phyloP scores from a whole-genome alignment of 2,113 vertebrate genomes.

The Phalacrocorax pelagicus region DNA sequence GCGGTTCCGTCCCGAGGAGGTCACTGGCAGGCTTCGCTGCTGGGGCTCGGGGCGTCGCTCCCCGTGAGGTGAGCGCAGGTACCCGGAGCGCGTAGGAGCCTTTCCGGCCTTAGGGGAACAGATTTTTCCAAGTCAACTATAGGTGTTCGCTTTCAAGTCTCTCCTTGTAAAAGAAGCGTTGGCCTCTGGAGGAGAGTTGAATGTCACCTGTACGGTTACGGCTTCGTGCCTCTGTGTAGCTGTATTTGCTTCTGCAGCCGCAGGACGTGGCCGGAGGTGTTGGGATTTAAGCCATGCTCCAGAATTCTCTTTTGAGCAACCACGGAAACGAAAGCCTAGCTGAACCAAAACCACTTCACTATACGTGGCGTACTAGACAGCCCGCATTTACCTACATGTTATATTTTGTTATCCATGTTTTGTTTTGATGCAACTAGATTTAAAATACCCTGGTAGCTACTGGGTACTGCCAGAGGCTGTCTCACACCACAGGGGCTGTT shows the following conservation, averaged over 20 bases:
- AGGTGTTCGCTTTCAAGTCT: not conserved
- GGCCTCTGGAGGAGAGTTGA: not conserved
- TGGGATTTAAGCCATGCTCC: not conserved
- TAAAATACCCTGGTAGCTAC: not conserved
- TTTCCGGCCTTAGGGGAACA: not conserved
- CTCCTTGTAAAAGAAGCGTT: not conserved
- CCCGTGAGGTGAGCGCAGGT: constrained; percentile 80
- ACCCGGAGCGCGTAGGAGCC: accelerated
- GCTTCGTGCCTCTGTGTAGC: too few species aligned
- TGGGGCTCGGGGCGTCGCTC: constrained; percentile 77
- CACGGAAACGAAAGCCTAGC: not conserved
- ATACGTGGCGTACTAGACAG: too few species aligned
- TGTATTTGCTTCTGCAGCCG: not conserved
- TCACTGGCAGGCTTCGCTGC: constrained; percentile 80
- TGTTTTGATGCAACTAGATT: not conserved
- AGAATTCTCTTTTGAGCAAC: not conserved
- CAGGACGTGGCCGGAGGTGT: not conserved
- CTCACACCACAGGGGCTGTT: too few species aligned
- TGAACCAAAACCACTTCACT: not conserved
- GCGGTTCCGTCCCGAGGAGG: constrained; percentile 32
- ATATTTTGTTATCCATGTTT: not conserved
- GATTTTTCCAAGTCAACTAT: not conserved
- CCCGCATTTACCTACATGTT: accelerated
- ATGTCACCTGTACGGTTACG: accelerated
- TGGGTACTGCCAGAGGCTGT: not conserved